These are phyloP conservation scores for Bombus confusus DNA, from an alignment of 1,140 invertebrate species.

Conservation along the genomic window DNA sequence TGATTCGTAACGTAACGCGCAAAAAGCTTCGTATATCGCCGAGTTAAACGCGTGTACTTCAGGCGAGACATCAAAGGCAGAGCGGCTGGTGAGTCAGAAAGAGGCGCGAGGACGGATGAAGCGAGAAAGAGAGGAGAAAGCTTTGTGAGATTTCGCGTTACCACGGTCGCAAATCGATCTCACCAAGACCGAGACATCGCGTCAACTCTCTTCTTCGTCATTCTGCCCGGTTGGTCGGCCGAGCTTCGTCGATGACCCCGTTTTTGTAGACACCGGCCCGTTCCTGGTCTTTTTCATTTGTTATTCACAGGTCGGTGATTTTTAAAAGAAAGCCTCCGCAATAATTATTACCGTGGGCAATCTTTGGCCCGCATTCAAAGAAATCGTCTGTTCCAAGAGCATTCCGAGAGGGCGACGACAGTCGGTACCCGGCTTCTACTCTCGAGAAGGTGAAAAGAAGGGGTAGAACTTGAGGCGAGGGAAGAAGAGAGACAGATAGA, in stretches of 20 bases:
- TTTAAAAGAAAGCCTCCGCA: slow-evolving; percentile 66
- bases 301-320: slow-evolving; percentile 67
- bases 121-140: neutral
- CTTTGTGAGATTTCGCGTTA: slow-evolving; percentile 32
- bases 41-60: neutral
- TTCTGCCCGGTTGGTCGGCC: neutral
- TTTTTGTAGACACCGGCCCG: slow-evolving; percentile 42
- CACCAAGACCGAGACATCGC: slow-evolving; percentile 24
- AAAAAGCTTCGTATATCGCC: neutral
- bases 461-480: slow-evolving; percentile 13
- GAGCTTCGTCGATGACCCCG: slow-evolving; percentile 22
- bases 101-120: neutral
- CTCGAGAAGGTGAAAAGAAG: slow-evolving; percentile 16
- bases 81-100: neutral
- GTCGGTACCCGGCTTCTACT: slow-evolving; percentile 9
- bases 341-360: slow-evolving; percentile 70
- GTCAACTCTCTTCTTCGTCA: neutral
- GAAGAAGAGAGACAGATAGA: neutral
- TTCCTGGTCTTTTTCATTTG: slow-evolving; percentile 66
- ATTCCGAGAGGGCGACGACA: slow-evolving; percentile 42
- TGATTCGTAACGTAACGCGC: no score
- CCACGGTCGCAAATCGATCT: slow-evolving; percentile 44
- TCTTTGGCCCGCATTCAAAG: slow-evolving; percentile 66
- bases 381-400: slow-evolving; percentile 55
- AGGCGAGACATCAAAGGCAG: slow-evolving; percentile 19